phyloP scores from a whole-genome alignment of 2,888 invertebrate genomes.

The Lamellibrachia satsuma region DNA sequence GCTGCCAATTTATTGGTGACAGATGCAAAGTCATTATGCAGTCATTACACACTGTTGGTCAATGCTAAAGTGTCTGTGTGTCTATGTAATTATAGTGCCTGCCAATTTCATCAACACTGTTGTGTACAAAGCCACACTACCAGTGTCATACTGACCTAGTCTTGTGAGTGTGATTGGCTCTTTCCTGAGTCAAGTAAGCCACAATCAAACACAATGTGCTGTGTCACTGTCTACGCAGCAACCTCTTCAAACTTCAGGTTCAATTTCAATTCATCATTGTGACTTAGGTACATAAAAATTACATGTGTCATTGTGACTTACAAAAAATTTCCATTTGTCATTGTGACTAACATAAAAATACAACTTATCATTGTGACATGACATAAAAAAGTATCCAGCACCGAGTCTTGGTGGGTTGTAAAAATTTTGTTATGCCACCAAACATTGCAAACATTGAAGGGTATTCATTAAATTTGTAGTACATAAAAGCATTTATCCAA shows the following conservation, averaged over 20 bases:
- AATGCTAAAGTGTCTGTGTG: neutral
- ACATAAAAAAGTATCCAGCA: neutral
- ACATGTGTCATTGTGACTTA: slow-evolving; percentile 18
- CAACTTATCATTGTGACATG: neutral
- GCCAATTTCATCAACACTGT: neutral
- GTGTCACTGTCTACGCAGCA: neutral
- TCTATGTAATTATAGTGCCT: neutral
- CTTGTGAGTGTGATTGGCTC: neutral
- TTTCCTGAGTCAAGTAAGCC: too few relatives aligned
- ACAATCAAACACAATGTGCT: neutral
- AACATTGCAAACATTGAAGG: too few relatives aligned
- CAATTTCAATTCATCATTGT: neutral
- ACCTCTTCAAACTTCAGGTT: neutral
- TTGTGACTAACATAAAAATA: neutral
- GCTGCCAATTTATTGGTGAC: neutral
- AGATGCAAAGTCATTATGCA: neutral
- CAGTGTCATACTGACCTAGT: neutral
- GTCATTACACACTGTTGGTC: neutral
- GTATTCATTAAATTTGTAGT: too few relatives aligned
- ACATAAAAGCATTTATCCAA: too few relatives aligned
- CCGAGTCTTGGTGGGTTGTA: too few relatives aligned
- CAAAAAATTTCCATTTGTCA: neutral
- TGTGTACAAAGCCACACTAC: neutral
- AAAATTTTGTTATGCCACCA: too few relatives aligned
- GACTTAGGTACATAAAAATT: neutral